phyloP scores from a whole-genome alignment of 2,888 invertebrate genomes.

The Aquatica leii region DNA sequence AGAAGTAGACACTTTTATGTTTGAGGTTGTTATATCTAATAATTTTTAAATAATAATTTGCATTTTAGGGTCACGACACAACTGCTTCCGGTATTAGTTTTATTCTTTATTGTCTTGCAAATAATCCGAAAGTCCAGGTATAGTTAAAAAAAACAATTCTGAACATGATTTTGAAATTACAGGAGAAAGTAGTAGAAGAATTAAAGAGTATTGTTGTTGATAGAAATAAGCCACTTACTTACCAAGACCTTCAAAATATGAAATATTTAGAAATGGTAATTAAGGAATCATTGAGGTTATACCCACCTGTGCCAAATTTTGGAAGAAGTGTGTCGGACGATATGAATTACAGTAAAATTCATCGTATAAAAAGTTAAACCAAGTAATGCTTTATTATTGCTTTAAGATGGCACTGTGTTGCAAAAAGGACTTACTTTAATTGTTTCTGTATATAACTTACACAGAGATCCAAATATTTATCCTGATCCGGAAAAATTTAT shows the following conservation, averaged over 20 bases:
- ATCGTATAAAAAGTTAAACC: neutral
- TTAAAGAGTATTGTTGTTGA: slow-evolving; percentile 53
- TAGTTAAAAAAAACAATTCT: neutral
- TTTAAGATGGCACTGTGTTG: slow-evolving; percentile 36
- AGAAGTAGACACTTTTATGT: slow-evolving; percentile 79
- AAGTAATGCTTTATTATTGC: neutral
- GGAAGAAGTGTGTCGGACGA: slow-evolving; percentile 60
- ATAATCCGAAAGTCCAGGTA: slow-evolving; percentile 59
- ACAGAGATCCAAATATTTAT: slow-evolving; percentile 62
- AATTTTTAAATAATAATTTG: neutral
- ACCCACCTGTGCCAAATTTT: slow-evolving; percentile 64
- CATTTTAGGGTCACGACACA: slow-evolving; percentile 62
- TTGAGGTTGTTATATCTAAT: slow-evolving; percentile 63
- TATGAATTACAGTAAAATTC: slow-evolving; percentile 46
- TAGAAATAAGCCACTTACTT: slow-evolving; percentile 40
- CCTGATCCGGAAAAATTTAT: slow-evolving; percentile 64
- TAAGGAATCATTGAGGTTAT: slow-evolving; percentile 64
- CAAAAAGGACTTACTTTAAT: slow-evolving; percentile 58
- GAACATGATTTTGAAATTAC: slow-evolving; percentile 20
- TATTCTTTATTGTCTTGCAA: slow-evolving; percentile 59
- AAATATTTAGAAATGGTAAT: slow-evolving; percentile 65
- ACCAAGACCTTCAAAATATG: slow-evolving; percentile 62
- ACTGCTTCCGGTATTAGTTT: slow-evolving; percentile 61
- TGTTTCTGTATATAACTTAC: slow-evolving; percentile 61
- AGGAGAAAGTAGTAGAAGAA: slow-evolving; percentile 59